Base-by-base conservation (phyloP, 2,797 vertebrate genomes). In the Thunnus albacares region DNA sequence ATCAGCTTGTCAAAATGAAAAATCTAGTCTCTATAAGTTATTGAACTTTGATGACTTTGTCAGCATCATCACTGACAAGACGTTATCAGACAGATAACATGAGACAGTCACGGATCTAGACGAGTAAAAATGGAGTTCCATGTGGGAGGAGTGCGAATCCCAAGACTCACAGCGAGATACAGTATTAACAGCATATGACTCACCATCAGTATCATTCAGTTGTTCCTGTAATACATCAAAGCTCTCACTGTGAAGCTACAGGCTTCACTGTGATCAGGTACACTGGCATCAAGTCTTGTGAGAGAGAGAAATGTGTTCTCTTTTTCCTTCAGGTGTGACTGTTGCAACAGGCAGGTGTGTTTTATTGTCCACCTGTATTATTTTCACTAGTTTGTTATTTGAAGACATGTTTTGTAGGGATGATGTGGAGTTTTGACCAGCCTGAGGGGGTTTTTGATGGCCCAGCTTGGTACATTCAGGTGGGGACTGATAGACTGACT, bases 381-480 rank as follows among this genome's bases (percentile, higher is more conserved):
- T 30, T 45, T 24, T 13, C 17, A 24, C 45, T 24, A 51, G 5
- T 51, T 45, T 5, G 26, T 28, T 22, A 52, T 28, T 41, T 73
- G n/a, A 20, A 51, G 47, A 51, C 18, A 51, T n/a, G 6, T 47
- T 30, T 75, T 5, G 15, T 7, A 10, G 13, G 11, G 33, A 24
- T 26, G 33, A 24, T 52, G 41, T 43, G 22, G 12, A 45, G 61
- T 43, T 43, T 14, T 33, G 47, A 75, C 18, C 61, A 5, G 52
- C 43, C 45, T 63, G 60, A 55, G 28, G 41, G 70, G 63, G 65
- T 75, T 85, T 95, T 88, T 90, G 90, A 90, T 91, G 72, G 45
- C 47, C 3, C 45, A 51, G 43, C 35, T 14, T 24, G 2, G 13
- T 1, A 74, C 15, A 71, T 0, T 58, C 71, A 89, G 83, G 74